These are phyloP conservation scores for Trichogramma evanescens DNA, from an alignment of 2,888 invertebrate genomes.

Conservation along the genomic window DNA sequence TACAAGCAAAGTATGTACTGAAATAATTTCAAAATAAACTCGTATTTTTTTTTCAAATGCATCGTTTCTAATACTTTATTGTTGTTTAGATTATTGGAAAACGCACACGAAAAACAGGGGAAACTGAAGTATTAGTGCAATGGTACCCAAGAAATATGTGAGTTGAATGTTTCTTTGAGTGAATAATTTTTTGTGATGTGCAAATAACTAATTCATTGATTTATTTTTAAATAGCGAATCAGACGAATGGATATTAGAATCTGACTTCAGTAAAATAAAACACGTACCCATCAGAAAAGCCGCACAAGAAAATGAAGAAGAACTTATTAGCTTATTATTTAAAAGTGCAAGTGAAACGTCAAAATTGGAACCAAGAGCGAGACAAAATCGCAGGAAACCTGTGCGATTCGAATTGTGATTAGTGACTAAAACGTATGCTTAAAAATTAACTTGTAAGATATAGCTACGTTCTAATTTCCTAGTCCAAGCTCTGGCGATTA, in stretches of 20 bases:
- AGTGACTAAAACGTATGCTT: too few relatives aligned
- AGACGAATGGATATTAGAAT: constrained; percentile 78
- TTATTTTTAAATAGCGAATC: constrained; percentile 57
- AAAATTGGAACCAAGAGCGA: too few relatives aligned
- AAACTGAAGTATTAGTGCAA: constrained; percentile 65
- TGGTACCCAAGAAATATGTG: constrained; percentile 84
- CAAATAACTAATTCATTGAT: background rate
- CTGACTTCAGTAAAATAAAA: constrained; percentile 45
- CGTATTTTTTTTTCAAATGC: background rate
- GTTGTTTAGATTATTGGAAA: background rate
- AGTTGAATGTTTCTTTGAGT: constrained; percentile 47
- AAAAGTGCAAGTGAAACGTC: too few relatives aligned
- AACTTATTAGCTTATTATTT: too few relatives aligned
- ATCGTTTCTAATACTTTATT: background rate
- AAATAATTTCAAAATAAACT: background rate
- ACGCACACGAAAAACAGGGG: constrained; percentile 44
- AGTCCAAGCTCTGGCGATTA: too few relatives aligned
- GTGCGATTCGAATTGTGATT: constrained; percentile 23
- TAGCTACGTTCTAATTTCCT: too few relatives aligned
- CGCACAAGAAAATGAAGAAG: too few relatives aligned
- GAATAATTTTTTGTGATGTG: background rate
- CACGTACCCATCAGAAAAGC: constrained; percentile 36
- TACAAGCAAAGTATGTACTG: constrained; percentile 55
- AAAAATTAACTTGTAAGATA: too few relatives aligned
- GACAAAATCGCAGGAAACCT: constrained; percentile 34